Conservation (phyloP, 2,113 vertebrate species). For the Ovis canadensis region DNA sequence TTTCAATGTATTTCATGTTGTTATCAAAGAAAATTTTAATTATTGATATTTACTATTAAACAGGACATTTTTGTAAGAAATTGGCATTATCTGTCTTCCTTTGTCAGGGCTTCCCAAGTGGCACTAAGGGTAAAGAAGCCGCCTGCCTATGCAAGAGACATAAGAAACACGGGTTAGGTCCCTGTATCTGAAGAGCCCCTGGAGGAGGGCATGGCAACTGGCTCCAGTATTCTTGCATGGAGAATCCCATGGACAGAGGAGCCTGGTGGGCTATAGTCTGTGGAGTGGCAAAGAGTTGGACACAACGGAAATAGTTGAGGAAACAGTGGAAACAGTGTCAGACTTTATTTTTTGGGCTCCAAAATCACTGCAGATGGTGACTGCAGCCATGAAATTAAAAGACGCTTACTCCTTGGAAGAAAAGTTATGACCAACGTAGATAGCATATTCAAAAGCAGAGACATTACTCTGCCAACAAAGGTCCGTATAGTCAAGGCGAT, state of each 20-base stretch:
- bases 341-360: too few relatives aligned
- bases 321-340: too few relatives aligned
- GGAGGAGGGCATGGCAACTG: background rate
- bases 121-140: background rate
- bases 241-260: background rate
- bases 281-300: background rate
- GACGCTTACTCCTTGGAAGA: too few relatives aligned
- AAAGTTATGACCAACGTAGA: too few relatives aligned
- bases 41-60: background rate
- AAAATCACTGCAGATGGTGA: too few relatives aligned
- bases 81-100: background rate
- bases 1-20: background rate
- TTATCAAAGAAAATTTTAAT: background rate
- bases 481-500: fast-evolving
- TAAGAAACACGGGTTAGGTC: fast-evolving
- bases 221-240: background rate
- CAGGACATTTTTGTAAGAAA: background rate
- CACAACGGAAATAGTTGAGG: background rate
- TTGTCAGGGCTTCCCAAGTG: background rate
- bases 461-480: too few relatives aligned
- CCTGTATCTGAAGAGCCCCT: background rate
- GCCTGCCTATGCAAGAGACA: fast-evolving
- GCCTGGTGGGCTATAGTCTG: background rate
- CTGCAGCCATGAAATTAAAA: too few relatives aligned
- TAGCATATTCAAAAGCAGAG: too few relatives aligned